Evolutionary conservation across 2,888 invertebrate genomes (phyloP), one percentile per base, ranked within the genome.

Genomic region (Coleophora flavipennella): DNA sequence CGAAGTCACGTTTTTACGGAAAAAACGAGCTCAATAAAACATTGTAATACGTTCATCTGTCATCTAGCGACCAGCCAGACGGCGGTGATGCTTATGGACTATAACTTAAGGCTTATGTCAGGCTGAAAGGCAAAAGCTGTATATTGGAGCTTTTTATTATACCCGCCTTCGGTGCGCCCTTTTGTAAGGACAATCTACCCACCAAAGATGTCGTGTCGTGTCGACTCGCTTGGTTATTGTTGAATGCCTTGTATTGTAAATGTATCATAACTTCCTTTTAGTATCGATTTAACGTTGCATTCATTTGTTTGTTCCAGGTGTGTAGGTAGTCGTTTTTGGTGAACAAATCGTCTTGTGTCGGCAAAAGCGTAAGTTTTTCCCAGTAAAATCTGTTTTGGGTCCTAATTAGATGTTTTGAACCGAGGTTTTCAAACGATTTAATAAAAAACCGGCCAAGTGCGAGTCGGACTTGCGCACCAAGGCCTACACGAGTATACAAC

Each of bases 51-150:
- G 53, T 62, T 72, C 74, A 73, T 78, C 73, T 77, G 72, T 79
- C 79, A 72, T 77, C 72, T 70, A 67, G 68, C 69, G 69, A 61
- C 64, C 66, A 69, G 68, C 69, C 63, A 20, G 49, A 51, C 48
- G 51, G 49, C 48, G 48, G 50, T 64, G 63, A 62, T 59, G 58
- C 68, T 70, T 71, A 71, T 60, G 60, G 54, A 48, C 59, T 66
- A 73, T 73, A 73, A 72, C 59, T 77, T 74, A 75, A 70, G 62
- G 67, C 67, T 79, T 75, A 74, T 67, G 77, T 74, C 70, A 70
- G 56, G 65, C 56, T 52, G 51, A 20, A 55, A 57, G 60, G 58
- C 56, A 59, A 66, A 67, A 62, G 54, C 62, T 62, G 65, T 71
- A 68, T 73, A 76, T 75, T 59, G 66, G 67, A 55, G 60, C 57